Base-by-base conservation (phyloP, 2,888 invertebrate species). In the Nectonema munidae region DNA sequence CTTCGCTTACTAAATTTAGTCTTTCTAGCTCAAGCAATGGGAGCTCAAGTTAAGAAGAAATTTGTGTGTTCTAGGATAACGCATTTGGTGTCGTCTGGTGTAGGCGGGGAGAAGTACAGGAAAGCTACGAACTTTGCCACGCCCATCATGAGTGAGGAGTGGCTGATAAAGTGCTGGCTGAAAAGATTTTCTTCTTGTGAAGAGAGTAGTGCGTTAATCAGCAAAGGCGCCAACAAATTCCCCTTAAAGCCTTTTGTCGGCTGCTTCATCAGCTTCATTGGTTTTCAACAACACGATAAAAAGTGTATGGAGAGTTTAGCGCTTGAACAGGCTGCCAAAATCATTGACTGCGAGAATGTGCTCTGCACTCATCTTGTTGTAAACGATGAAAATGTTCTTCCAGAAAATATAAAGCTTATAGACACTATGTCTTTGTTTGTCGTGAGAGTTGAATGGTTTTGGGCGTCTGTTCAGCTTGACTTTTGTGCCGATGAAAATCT, bases 381-480 rank as follows among this genome's bases (percentile, higher is more conserved):
- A 14, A 53, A 55, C 40, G 55, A 56, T 9, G 48, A 51, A 9
- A 48, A 46, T 3, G 44, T 51, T 17, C 17, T 18, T 6, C 9
- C 25, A 39, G 38, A 41, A 18, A 39, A 39, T 18, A n/a, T 37
- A 18, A 37, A 5, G 3, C 19, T 38, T 13, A 17, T 6, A 37
- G 20, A 40, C 5, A 17, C 6, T 16, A 41, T 16, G 5, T 20
- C 40, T 29, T 6, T 20, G 5, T 6, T 20, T 4, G 6, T 14
- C 3, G 40, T 40, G 11, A 41, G 16, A 17, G 40, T 11, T 11
- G 40, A 83, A 61, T 86, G 86, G 86, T 86, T 86, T 59, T 89
- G 86, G 86, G 75, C 74, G 28, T 79, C 81, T 35, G 75, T 86
- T 43, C 83, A 83, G 58, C 77, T 83, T 61, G 77, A 79, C 49